Base-by-base conservation (phyloP, 2,888 invertebrate species). In the Epirrhoe alternata region DNA sequence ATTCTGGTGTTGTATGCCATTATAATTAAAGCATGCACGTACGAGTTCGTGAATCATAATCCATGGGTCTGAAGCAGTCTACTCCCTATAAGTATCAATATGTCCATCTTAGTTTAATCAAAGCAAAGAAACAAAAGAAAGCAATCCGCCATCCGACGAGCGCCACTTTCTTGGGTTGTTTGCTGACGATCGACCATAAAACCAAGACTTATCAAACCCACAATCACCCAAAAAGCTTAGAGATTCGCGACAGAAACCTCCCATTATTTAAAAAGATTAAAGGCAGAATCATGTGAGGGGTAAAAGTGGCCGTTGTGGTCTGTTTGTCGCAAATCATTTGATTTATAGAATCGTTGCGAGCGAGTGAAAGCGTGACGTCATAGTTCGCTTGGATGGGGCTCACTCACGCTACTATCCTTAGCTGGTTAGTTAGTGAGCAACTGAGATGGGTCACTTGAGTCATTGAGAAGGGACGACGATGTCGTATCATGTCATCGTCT, bases 341-440 rank as follows among this genome's bases (percentile, higher is more conserved):
- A 69, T 74, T 64, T 69, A 71, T 66, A 64, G 64, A 63, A 61
- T 69, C 65, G 71, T 57, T 42, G 63, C 66, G 58, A 69, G 75
- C 64, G 55, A 72, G 77, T 74, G 72, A 75, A 72, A 74, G 73
- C 74, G 73, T 74, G 73, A 74, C 72, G 71, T 74, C 72, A 70
- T 56, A 42, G 45, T 42, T 16, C 53, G 65, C 59, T 57, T 60
- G 53, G 69, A 60, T 63, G 42, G 50, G 50, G 59, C 60, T 58
- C 24, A 42, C 31, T 60, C 68, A 57, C 24, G 58, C 65, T n/a
- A 64, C 52, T 45, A 49, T 14, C 57, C 61, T 61, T 56, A 56
- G 56, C 56, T 58, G 58, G 33, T 45, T 55, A 12, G 24, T 35
- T 24, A 33, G 17, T 35, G 50, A 49, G 17, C 35, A 8, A 10